Evolutionary conservation across 2,888 invertebrate species (phyloP).

Genomic region (Bellardia pandia): DNA sequence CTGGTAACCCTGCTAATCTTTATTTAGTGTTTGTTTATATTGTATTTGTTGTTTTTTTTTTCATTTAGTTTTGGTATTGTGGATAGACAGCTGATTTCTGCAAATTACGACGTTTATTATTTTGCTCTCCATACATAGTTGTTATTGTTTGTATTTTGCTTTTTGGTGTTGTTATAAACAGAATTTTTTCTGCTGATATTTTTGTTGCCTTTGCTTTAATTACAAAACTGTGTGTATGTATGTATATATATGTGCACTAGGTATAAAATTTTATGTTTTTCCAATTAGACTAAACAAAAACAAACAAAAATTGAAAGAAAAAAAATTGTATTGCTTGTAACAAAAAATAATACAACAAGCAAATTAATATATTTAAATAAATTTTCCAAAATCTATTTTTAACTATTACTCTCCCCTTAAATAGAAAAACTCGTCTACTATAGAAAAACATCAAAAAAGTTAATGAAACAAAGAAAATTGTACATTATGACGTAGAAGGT

Average conservation of each 20-base stretch:
- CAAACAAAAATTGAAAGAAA: constrained; percentile 42
- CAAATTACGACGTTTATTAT: constrained; percentile 78
- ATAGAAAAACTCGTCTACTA: not conserved
- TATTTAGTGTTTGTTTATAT: constrained; percentile 71
- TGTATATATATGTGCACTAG: not conserved
- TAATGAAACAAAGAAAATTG: constrained; percentile 34
- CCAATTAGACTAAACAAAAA: constrained; percentile 42
- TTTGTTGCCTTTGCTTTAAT: constrained; percentile 41
- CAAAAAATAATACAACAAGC: not conserved
- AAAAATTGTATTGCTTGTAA: constrained; percentile 9
- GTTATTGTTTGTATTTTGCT: constrained; percentile 56
- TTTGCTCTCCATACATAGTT: constrained; percentile 41
- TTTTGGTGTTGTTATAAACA: constrained; percentile 32
- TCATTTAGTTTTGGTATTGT: constrained; percentile 60
- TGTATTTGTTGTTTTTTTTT: constrained; percentile 50
- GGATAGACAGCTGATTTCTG: constrained; percentile 84
- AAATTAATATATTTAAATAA: not conserved
- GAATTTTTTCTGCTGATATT: constrained; percentile 1
- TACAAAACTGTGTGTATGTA: constrained; percentile 58
- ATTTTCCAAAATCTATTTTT: constrained; percentile 24
- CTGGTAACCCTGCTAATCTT: constrained; percentile 42
- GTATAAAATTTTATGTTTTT: constrained; percentile 44
- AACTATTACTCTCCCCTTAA: not conserved
- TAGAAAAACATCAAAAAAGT: not conserved
- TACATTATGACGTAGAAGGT: not conserved